Conservation (phyloP, 2,113 vertebrate genomes). For the Catharus fuscescens region DNA sequence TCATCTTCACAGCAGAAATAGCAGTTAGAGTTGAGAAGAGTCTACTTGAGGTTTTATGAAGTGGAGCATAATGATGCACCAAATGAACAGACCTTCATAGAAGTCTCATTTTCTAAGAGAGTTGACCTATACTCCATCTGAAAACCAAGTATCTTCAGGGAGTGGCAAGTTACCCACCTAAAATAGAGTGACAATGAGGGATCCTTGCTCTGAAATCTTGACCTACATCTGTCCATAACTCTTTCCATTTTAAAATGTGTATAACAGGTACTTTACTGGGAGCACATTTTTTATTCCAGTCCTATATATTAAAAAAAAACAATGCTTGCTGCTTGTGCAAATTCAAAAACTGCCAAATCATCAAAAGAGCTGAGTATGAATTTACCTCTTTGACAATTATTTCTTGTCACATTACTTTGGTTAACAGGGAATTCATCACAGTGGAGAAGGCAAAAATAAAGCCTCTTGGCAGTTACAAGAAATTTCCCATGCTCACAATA, state of each 20-base stretch:
- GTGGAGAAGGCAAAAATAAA: not conserved
- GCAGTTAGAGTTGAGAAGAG: not conserved
- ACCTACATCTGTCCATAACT: not conserved
- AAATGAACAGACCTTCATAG: not conserved
- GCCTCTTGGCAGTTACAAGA: constrained; percentile 4
- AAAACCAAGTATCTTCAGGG: not conserved
- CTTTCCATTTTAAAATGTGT: not conserved
- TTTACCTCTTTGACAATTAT: constrained; percentile 48
- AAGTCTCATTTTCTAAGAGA: not conserved
- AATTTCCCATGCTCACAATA: not conserved
- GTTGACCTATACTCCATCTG: not conserved
- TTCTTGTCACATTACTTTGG: constrained; percentile 28
- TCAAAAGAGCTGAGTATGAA: constrained; percentile 26
- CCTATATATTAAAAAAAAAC: not conserved
- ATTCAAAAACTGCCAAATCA: constrained; percentile 60
- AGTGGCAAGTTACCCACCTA: not conserved
- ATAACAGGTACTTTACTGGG: not conserved
- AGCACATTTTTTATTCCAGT: constrained; percentile 18
- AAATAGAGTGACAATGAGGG: not conserved
- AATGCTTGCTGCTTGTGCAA: constrained; percentile 7
- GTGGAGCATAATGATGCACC: constrained; percentile 26
- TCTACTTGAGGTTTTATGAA: constrained; percentile 36
- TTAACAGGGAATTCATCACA: constrained; percentile 38
- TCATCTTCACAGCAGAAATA: constrained; percentile 12
- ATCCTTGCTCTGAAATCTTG: not conserved